These are phyloP conservation scores for Oikopleura vanhoeffeni DNA, from an alignment of 23 tunicate genomes.

Conservation along the genomic window DNA sequence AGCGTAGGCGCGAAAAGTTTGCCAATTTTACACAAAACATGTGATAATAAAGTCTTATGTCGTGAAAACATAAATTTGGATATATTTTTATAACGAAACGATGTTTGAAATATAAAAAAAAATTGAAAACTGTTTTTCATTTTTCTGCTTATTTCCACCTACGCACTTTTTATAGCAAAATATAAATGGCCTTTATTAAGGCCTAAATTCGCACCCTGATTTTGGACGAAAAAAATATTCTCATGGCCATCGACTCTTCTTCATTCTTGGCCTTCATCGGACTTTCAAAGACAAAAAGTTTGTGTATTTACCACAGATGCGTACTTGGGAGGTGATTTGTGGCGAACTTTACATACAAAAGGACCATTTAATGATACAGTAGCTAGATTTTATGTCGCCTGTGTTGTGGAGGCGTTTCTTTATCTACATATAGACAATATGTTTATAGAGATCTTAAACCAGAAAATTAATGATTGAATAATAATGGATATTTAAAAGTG, in stretches of 20 bases:
- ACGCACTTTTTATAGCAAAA: no score
- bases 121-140: no score
- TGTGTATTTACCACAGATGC: conserved; percentile 80
- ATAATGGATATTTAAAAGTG: conserved; percentile 48
- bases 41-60: no score
- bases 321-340: conserved; percentile 74
- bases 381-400: conserved; percentile 53
- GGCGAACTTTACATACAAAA: conserved; percentile 50
- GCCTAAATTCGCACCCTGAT: no score
- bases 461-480: conserved; percentile 64
- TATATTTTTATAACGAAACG: no score
- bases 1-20: no score
- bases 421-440: conserved; percentile 62
- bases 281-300: conserved; percentile 71
- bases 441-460: conserved; percentile 28
- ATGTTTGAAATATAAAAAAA: no score
- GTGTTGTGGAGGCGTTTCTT: conserved; percentile 78
- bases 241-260: conserved; percentile 37
- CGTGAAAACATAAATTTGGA: no score
- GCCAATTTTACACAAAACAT: no score
- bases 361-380: conserved; percentile 48
- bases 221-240: conserved; percentile 44
- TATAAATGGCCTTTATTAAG: no score
- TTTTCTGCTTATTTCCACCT: no score
- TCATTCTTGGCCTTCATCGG: no score